These are phyloP conservation scores for Lagenorhynchus albirostris DNA, from an alignment of 2,113 vertebrate species.

Conservation along the genomic window DNA sequence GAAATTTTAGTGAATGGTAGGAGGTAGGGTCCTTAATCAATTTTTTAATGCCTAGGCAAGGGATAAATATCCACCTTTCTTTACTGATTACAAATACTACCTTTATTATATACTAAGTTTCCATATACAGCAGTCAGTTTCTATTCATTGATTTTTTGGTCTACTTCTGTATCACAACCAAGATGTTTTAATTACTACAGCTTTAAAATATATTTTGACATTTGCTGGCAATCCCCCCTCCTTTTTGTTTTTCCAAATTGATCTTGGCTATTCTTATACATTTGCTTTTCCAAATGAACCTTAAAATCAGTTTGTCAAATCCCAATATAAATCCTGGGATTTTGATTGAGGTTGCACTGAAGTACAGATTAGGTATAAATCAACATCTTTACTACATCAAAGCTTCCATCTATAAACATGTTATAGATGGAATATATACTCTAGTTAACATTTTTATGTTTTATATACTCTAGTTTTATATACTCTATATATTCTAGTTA, in stretches of 20 bases:
- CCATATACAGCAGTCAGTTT: background rate
- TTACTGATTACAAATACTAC: background rate
- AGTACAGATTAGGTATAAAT: background rate
- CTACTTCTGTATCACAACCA: background rate
- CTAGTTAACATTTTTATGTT: background rate
- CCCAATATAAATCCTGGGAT: background rate
- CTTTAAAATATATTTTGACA: background rate
- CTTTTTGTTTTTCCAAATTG: background rate
- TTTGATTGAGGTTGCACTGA: background rate
- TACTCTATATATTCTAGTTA: background rate
- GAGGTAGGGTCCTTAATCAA: background rate
- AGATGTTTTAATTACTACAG: background rate
- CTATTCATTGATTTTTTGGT: background rate
- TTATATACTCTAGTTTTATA: background rate
- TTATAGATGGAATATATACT: background rate
- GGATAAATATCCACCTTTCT: background rate
- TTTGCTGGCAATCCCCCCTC: background rate
- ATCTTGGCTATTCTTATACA: background rate
- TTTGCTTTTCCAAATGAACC: conserved; percentile 26
- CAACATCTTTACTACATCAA: background rate
- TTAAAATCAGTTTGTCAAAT: background rate
- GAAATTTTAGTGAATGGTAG: conserved; percentile 8
- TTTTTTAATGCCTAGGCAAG: background rate
- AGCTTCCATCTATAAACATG: background rate
- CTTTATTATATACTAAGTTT: background rate